Evolutionary conservation across 2,888 invertebrate genomes (phyloP).

Genomic region (Eupithecia inturbata): DNA sequence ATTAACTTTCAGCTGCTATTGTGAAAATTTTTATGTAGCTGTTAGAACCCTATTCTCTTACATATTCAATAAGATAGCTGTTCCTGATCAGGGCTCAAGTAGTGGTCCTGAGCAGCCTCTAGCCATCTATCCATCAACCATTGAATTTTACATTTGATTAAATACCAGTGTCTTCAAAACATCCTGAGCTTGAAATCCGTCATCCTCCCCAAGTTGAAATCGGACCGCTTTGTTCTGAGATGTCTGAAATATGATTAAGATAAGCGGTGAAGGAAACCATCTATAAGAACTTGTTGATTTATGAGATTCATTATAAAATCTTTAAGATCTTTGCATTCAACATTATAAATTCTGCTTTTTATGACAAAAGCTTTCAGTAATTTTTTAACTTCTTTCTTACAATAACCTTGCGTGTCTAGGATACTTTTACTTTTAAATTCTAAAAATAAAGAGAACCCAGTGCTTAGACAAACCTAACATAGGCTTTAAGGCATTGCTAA

Average conservation of each 20-base stretch:
- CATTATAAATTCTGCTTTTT: conserved; percentile 11
- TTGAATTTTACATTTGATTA: background rate
- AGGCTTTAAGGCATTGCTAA: too few species aligned
- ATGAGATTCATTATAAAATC: conserved; percentile 27
- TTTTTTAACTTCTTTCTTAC: background rate
- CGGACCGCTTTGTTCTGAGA: conserved; percentile 14
- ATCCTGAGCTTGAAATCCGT: conserved; percentile 1
- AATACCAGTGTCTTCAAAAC: background rate
- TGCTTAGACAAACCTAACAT: too few species aligned
- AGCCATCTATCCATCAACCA: background rate
- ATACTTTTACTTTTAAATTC: too few species aligned
- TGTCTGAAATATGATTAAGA: conserved; percentile 25
- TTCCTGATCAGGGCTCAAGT: background rate
- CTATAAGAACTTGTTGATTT: conserved; percentile 34
- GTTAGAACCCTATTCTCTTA: too few species aligned
- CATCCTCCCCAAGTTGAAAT: conserved; percentile 12
- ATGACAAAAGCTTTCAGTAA: background rate
- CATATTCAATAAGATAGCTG: too few species aligned
- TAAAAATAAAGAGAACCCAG: too few species aligned
- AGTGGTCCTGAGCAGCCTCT: background rate
- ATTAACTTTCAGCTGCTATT: too few species aligned
- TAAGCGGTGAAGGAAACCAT: conserved; percentile 33
- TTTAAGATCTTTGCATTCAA: conserved; percentile 23
- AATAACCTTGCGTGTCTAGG: background rate
- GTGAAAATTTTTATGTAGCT: too few species aligned